phyloP scores from a whole-genome alignment of 2,797 vertebrate species.

The Gambelia wislizenii region DNA sequence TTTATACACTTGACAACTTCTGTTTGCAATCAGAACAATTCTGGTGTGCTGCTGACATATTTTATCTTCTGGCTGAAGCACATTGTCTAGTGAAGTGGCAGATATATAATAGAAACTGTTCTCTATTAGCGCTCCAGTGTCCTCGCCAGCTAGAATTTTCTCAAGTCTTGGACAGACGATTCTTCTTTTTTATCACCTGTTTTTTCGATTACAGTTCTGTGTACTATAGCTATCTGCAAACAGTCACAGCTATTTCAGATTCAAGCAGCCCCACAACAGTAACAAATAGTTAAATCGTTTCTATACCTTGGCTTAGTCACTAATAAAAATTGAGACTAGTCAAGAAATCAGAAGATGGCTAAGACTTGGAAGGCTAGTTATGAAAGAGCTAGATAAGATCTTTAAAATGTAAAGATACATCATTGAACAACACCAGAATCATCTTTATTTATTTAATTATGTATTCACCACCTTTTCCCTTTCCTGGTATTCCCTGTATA shows the following conservation, averaged over 20 bases:
- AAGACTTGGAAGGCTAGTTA: too few species aligned
- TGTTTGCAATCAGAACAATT: conserved; percentile 5
- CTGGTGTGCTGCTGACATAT: conserved; percentile 7
- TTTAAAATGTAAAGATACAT: too few species aligned
- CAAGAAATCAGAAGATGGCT: too few species aligned
- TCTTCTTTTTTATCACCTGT: neutral
- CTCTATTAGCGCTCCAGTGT: neutral
- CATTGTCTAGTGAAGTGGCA: conserved; percentile 1
- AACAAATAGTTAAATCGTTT: neutral
- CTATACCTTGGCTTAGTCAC: too few species aligned
- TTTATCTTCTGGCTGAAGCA: conserved; percentile 17
- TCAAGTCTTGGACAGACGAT: neutral
- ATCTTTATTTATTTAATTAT: too few species aligned
- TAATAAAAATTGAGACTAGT: too few species aligned
- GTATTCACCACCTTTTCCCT: too few species aligned
- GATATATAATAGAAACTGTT: conserved; percentile 5
- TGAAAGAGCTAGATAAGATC: too few species aligned
- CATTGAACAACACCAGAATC: too few species aligned
- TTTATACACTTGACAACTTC: conserved; percentile 1
- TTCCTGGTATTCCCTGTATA: neutral
- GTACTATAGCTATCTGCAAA: neutral
- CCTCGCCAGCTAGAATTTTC: neutral
- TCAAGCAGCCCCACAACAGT: neutral
- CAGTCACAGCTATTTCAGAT: neutral
- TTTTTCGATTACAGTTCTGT: neutral